Evolutionary conservation across 2,797 vertebrate species (phyloP).

Genomic region (Anisognathus igniventris): DNA sequence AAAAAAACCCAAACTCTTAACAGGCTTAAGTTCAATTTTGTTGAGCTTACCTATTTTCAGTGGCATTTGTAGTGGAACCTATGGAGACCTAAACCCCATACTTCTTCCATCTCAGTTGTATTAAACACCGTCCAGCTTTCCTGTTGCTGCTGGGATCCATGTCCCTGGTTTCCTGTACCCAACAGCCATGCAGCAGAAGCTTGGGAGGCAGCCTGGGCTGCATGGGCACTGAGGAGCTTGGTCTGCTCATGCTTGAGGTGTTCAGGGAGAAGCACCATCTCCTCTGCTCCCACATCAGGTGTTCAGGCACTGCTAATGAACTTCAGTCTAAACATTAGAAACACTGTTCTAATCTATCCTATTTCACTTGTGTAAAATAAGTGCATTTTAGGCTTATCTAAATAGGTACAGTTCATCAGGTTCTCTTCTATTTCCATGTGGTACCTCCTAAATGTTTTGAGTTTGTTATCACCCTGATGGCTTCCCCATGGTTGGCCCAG

Average conservation of each 20-base stretch:
- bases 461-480: constrained; percentile 27
- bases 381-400: not conserved
- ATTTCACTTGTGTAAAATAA: not conserved
- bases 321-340: not conserved
- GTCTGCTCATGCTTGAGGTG: accelerated
- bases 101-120: not conserved
- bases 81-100: not conserved
- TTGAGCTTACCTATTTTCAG: not conserved
- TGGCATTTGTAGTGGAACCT: not conserved
- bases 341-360: not conserved
- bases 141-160: accelerated
- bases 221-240: accelerated
- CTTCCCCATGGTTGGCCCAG: constrained; percentile 9
- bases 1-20: not conserved
- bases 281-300: not conserved
- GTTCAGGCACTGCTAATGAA: not conserved
- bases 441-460: not conserved
- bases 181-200: accelerated
- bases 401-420: not conserved
- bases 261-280: not conserved
- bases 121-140: not conserved
- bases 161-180: accelerated
- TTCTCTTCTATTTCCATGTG: not conserved
- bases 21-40: not conserved
- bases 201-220: not conserved